These are phyloP conservation scores for Tauraco erythrolophus DNA, from an alignment of 2,113 vertebrate genomes.

Conservation along the genomic window DNA sequence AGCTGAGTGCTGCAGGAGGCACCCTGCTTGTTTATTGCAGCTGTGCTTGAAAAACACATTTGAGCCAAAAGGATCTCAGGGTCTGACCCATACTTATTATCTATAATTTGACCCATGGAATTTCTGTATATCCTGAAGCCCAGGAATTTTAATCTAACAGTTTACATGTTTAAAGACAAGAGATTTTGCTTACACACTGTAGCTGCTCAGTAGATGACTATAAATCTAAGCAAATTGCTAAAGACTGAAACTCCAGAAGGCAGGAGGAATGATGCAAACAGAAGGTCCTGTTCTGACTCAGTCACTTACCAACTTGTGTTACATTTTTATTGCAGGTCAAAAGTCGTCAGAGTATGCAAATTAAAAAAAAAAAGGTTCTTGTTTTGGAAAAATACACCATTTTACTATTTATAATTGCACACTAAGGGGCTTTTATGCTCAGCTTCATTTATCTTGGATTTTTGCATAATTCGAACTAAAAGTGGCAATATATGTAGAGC, in stretches of 20 bases:
- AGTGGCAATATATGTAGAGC: conserved; percentile 46
- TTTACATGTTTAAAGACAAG: neutral
- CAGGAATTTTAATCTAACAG: conserved; percentile 24
- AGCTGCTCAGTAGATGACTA: neutral
- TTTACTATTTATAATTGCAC: conserved; percentile 59
- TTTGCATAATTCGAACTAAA: conserved; percentile 62
- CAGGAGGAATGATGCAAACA: conserved; percentile 56
- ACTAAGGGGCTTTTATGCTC: conserved; percentile 47
- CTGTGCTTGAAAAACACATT: neutral
- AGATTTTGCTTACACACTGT: neutral
- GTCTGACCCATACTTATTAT: neutral
- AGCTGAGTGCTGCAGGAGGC: neutral
- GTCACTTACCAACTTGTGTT: conserved; percentile 49
- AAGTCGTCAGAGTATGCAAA: conserved; percentile 64
- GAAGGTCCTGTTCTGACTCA: conserved; percentile 69
- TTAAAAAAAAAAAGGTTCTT: conserved; percentile 26
- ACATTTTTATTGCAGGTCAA: conserved; percentile 62
- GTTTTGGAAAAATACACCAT: conserved; percentile 55
- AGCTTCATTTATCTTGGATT: conserved; percentile 55
- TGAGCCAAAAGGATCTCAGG: neutral
- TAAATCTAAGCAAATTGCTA: conserved; percentile 25
- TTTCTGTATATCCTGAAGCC: neutral
- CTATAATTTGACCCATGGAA: neutral
- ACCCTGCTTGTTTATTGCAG: neutral
- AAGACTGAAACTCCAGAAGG: conserved; percentile 45